These are phyloP conservation scores for Panthera tigris DNA, from an alignment of 2,113 vertebrate genomes.

Conservation along the genomic window DNA sequence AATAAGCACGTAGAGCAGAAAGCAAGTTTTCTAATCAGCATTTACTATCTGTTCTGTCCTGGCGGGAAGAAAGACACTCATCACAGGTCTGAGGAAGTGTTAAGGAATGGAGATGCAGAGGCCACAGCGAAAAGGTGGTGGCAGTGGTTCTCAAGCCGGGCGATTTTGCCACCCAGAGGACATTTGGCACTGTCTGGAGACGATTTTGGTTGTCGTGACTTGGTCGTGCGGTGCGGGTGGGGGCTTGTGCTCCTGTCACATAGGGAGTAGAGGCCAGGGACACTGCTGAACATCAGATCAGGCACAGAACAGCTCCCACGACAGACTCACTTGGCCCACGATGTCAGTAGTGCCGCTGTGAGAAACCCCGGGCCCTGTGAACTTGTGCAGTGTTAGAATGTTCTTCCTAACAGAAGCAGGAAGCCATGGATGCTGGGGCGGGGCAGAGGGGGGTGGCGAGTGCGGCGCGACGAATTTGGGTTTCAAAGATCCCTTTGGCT, in stretches of 20 bases:
- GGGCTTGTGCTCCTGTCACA: neutral
- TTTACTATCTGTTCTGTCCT: neutral
- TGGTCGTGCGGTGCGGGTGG: neutral
- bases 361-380: neutral
- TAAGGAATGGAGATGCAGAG: neutral
- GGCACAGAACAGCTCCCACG: accelerated
- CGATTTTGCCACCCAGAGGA: accelerated
- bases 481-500: neutral
- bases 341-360: accelerated
- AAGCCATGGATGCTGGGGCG: neutral
- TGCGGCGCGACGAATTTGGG: accelerated
- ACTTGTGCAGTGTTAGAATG: accelerated
- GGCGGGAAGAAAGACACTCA: neutral
- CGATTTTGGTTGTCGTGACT: neutral
- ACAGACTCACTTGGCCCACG: neutral
- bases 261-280: neutral
- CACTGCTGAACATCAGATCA: too few relatives aligned
- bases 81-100: neutral
- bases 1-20: neutral
- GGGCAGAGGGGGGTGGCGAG: neutral
- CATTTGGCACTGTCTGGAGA: neutral
- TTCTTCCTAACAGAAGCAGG: neutral
- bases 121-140: accelerated
- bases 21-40: neutral
- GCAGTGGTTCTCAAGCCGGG: neutral